Percentiles rank a stretch among this genome's conserved stretches.
These are phyloP conservation scores for Bradynema listronoti DNA, from an alignment of 1,140 invertebrate species.

Conservation along the genomic window DNA sequence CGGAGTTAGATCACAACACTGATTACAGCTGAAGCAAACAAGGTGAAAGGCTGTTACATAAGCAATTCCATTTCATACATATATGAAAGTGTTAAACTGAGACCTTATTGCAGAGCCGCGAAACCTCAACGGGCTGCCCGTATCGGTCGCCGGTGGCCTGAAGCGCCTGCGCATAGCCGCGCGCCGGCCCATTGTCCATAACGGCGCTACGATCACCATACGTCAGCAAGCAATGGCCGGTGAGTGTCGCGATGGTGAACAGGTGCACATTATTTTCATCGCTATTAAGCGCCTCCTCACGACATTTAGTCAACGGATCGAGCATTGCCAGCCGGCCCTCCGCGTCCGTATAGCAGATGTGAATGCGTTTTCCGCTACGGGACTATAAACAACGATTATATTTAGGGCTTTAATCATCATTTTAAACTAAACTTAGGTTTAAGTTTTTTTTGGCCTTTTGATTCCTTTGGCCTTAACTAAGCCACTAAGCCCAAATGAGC, in stretches of 20 bases:
- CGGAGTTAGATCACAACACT: too few species aligned
- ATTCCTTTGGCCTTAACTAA: too few species aligned
- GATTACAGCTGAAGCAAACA: too few species aligned
- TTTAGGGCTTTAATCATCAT: neutral
- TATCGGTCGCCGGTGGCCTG: conserved; percentile 69
- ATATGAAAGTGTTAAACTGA: conserved; percentile 1
- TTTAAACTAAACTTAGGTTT: too few species aligned
- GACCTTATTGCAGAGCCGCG: conserved; percentile 69
- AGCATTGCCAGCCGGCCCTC: conserved; percentile 91
- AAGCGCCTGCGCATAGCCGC: conserved; percentile 65
- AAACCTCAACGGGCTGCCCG: conserved; percentile 85
- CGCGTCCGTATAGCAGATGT: conserved; percentile 87
- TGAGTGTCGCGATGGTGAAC: conserved; percentile 88
- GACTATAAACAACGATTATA: conserved; percentile 64
- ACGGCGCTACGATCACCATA: conserved; percentile 66
- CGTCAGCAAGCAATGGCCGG: conserved; percentile 74
- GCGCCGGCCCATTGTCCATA: conserved; percentile 84
- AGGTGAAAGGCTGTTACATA: too few species aligned
- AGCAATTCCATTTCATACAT: too few species aligned
- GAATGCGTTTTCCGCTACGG: conserved; percentile 72
- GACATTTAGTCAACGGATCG: conserved; percentile 71
- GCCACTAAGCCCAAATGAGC: too few species aligned
- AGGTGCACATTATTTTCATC: conserved; percentile 72
- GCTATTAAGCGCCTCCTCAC: conserved; percentile 62
- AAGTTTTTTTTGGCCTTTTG: too few species aligned